phyloP scores from a whole-genome alignment of 2,113 vertebrate species.

The Suncus etruscus region DNA sequence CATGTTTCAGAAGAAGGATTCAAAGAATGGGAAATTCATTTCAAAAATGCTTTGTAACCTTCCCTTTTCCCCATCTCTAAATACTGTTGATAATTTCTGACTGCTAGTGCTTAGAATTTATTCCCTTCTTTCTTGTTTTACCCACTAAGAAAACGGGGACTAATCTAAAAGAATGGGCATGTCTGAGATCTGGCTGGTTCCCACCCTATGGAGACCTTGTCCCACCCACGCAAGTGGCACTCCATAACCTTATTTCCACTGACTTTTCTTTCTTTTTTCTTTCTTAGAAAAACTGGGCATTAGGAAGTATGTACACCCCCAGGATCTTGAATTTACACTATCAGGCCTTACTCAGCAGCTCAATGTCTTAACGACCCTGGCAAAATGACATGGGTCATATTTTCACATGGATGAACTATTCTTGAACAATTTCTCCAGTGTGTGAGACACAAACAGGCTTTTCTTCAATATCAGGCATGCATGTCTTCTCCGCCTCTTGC shows the following conservation, averaged over 20 bases:
- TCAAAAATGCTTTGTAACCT: constrained; percentile 63
- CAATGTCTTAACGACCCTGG: constrained; percentile 82
- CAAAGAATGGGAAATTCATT: constrained; percentile 72
- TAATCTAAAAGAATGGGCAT: constrained; percentile 74
- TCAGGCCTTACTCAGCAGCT: constrained; percentile 80
- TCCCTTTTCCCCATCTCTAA: constrained; percentile 62
- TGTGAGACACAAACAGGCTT: constrained; percentile 84
- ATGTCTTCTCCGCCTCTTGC: constrained; percentile 83
- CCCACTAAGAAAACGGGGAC: constrained; percentile 68
- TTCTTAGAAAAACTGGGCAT: constrained; percentile 67
- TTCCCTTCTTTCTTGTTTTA: constrained; percentile 64
- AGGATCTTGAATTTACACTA: constrained; percentile 80
- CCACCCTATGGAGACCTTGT: constrained; percentile 81
- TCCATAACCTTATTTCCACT: constrained; percentile 81
- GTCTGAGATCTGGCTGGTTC: constrained; percentile 78
- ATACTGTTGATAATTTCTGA: constrained; percentile 66
- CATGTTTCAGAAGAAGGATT: too few relatives aligned
- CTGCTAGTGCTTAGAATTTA: constrained; percentile 23
- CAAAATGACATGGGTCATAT: constrained; percentile 85
- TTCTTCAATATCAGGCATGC: constrained; percentile 86
- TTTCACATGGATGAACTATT: constrained; percentile 86
- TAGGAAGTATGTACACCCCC: constrained; percentile 76
- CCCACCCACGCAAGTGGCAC: constrained; percentile 82
- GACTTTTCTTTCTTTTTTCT: constrained; percentile 70
- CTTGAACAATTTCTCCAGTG: constrained; percentile 86